Evolutionary conservation across 2,888 invertebrate genomes (phyloP).

Genomic region (Papilio protenor): DNA sequence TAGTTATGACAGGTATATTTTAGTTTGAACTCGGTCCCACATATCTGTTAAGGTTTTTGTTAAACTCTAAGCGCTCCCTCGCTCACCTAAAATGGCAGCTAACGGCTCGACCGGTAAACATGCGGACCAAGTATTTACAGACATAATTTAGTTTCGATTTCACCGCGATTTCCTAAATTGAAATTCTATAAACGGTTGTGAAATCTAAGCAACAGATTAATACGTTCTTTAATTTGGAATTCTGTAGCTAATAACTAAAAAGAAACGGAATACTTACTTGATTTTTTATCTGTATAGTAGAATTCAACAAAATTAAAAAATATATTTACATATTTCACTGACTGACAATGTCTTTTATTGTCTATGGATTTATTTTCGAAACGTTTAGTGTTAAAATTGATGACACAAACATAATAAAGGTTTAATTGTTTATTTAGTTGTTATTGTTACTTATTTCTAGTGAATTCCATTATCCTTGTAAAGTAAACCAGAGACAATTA

Average conservation of each 20-base stretch:
- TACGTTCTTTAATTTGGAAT: neutral
- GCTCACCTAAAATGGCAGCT: conserved; percentile 38
- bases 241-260: neutral
- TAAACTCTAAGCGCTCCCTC: conserved; percentile 33
- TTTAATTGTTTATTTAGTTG: too few species aligned
- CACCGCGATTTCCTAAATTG: conserved; percentile 26
- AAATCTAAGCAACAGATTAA: conserved; percentile 13
- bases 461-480: too few species aligned
- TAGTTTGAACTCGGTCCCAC: neutral
- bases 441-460: too few species aligned
- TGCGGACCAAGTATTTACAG: conserved; percentile 31
- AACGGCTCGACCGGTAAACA: conserved; percentile 38
- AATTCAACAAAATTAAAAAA: too few species aligned
- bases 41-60: conserved; percentile 40
- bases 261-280: neutral
- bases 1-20: conserved; percentile 17
- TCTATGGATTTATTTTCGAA: too few species aligned
- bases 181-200: conserved; percentile 1
- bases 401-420: too few species aligned
- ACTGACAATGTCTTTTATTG: too few species aligned
- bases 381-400: too few species aligned
- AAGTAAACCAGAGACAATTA: too few species aligned
- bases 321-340: too few species aligned
- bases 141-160: conserved; percentile 22
- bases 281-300: too few species aligned